A percentile compares a stretch with the other conserved stretches of the same genome.
These are phyloP conservation scores for Oeneis ivallda DNA, from an alignment of 2,888 invertebrate genomes.

Conservation along the genomic window DNA sequence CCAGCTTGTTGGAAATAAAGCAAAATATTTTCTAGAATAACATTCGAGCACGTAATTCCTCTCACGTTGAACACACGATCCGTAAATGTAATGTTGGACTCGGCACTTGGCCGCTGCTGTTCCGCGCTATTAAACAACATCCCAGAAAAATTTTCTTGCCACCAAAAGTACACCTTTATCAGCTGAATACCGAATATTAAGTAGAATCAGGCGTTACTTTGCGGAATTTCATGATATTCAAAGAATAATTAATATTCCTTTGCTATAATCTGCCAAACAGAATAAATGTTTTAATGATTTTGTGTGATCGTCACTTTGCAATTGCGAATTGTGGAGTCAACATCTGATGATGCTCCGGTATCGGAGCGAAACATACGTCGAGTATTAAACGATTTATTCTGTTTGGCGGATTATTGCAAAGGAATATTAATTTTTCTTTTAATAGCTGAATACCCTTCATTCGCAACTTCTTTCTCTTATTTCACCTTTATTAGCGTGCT, in stretches of 20 bases:
- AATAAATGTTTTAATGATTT: too few species aligned
- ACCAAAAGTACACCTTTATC: background rate
- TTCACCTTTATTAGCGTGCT: background rate
- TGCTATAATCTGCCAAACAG: too few species aligned
- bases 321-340: too few species aligned
- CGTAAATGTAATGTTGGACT: slow-evolving; percentile 60
- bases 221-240: too few species aligned
- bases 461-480: background rate
- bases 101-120: slow-evolving; percentile 53
- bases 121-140: slow-evolving; percentile 54
- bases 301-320: too few species aligned
- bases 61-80: slow-evolving; percentile 39
- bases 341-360: too few species aligned
- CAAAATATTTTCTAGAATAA: slow-evolving; percentile 1
- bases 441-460: background rate
- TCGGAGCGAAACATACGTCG: too few species aligned
- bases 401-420: too few species aligned
- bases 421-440: too few species aligned
- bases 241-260: too few species aligned
- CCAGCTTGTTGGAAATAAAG: background rate
- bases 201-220: too few species aligned
- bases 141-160: slow-evolving; percentile 24
- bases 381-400: too few species aligned
- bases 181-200: background rate
- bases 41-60: slow-evolving; percentile 25